Percentiles rank a stretch among this genome's conserved stretches.
Evolutionary conservation across 2,797 vertebrate genomes (phyloP).

Genomic region (Limnodromus scolopaceus): DNA sequence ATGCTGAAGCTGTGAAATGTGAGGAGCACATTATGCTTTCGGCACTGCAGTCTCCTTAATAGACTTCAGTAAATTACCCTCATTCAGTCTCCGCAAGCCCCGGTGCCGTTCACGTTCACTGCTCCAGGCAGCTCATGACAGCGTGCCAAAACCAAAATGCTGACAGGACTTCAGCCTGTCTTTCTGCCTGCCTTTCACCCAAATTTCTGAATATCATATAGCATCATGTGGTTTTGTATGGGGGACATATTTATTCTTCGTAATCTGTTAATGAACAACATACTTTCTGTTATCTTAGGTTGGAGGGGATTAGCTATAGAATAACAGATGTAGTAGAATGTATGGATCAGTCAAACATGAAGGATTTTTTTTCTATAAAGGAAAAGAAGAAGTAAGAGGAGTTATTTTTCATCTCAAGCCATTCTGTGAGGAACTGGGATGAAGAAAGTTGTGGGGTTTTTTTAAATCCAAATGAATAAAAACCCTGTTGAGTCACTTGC

Average conservation of each 20-base stretch:
- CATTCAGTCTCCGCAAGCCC: neutral
- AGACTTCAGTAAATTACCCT: neutral
- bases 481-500: neutral
- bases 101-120: fast-evolving
- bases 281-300: neutral
- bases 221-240: neutral
- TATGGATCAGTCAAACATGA: neutral
- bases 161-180: neutral
- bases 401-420: neutral
- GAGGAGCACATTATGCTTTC: neutral
- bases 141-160: neutral
- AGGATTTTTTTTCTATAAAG: neutral
- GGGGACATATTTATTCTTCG: neutral
- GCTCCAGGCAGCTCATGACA: neutral
- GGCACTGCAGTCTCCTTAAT: neutral
- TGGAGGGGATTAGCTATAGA: neutral
- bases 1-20: neutral
- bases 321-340: too few relatives aligned
- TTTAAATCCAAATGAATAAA: neutral
- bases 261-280: neutral
- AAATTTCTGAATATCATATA: neutral
- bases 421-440: neutral
- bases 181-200: neutral
- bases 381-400: neutral
- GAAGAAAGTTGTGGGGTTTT: neutral